Conservation (phyloP, 2,797 vertebrate species). For the Oreortyx pictus region DNA sequence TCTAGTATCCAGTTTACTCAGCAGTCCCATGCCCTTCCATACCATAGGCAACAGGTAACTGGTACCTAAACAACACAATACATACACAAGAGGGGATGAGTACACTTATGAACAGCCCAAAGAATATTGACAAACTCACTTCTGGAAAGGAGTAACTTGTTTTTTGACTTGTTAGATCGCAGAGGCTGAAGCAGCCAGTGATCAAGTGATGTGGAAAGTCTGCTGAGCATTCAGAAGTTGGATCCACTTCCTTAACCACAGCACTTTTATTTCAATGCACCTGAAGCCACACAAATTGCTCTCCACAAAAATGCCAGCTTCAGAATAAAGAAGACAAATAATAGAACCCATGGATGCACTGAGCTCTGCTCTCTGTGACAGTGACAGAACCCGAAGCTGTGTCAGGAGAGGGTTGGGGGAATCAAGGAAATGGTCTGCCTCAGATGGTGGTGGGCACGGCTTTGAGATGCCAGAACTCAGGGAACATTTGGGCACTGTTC, state of each 20-base stretch:
- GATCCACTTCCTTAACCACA: neutral
- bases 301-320: neutral
- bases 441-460: no score
- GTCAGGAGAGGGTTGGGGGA: no score
- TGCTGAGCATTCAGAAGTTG: neutral
- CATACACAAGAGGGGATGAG: neutral
- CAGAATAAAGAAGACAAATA: neutral
- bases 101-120: neutral
- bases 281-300: neutral
- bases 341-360: neutral
- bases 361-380: no score
- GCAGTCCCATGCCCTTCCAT: neutral
- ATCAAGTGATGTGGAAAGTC: neutral
- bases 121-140: no score
- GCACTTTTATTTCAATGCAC: neutral
- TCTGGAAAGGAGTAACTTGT: neutral
- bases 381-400: no score
- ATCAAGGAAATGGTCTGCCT: no score
- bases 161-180: neutral
- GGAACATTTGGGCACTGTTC: no score
- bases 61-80: neutral
- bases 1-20: neutral
- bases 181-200: neutral
- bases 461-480: no score
- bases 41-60: neutral